Base-by-base conservation (phyloP, 1,140 invertebrate species). In the Panonychus citri region DNA sequence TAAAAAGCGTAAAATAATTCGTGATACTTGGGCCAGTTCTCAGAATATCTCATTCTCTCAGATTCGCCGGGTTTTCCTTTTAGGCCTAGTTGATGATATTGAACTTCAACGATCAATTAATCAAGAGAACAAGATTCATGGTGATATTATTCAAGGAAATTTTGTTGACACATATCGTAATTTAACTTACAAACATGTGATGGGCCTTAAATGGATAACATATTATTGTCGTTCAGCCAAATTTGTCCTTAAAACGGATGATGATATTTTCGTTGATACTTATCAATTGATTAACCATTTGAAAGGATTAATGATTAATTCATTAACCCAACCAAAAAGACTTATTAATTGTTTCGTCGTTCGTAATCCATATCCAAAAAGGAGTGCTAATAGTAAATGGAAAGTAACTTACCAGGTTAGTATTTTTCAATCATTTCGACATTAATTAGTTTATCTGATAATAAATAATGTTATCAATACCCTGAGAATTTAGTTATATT, bases 171-270 rank as follows among this genome's bases (percentile, higher is more conserved):
- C 79, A 34, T 89, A 89, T 62, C 75, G 75, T 64, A 87, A 88
- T 69, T 70, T 89, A 7, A 87, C 82, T 21, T 81, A 80, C 60
- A 89, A 89, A 68, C 85, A 89, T 63, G 66, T 86, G 0, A 86
- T 90, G 84, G 85, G 84, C 0, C 66, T 88, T 26, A 74, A 78
- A 62, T 93, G 85, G 85, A 78, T 77, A 1, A 69, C 69, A 15
- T 62, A 65, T 12, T 69, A 74, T 25, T 59, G 80, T 84, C 48
- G 79, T 84, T 68, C 75, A 77, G 73, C 76, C 1, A 70, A 77
- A 57, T 83, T 77, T 64, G 75, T 89, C 19, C 74, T 90, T 7
- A 91, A 91, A 75, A 78, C 84, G 64, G 85, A 91, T 66, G 85
- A 90, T 69, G 85, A 90, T 66, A 81, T 81, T 54, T 77, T 84